A percentile compares a stretch with the other conserved stretches of the same genome.
Conservation (phyloP, 2,113 vertebrate genomes). For the Macrotis lagotis region DNA sequence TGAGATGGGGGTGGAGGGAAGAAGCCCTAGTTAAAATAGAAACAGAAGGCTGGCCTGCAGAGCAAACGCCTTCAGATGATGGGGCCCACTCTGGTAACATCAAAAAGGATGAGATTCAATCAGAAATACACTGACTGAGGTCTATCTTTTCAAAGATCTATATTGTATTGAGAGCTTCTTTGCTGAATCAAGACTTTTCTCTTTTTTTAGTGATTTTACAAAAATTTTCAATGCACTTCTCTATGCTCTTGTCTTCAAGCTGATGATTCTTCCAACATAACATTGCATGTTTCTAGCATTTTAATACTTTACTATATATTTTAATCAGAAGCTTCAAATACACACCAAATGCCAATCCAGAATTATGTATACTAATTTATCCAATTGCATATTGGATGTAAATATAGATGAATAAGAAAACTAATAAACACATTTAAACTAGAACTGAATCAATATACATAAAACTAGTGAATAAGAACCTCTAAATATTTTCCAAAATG, state of each 20-base stretch:
- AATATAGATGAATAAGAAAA: not conserved
- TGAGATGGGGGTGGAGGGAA: conserved; percentile 47
- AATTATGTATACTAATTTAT: conserved; percentile 23
- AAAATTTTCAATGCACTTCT: not conserved
- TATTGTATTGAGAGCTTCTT: not conserved
- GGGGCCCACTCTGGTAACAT: conserved; percentile 45
- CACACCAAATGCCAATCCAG: conserved; percentile 17
- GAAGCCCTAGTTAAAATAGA: conserved; percentile 56
- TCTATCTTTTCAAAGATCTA: not conserved
- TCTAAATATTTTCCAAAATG: not conserved
- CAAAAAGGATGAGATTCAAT: conserved; percentile 47
- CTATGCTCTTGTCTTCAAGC: not conserved
- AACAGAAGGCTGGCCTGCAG: conserved; percentile 29
- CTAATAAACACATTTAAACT: not conserved
- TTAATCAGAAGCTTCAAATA: not conserved
- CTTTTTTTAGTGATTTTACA: not conserved
- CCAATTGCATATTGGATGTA: conserved; percentile 29
- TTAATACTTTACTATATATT: not conserved
- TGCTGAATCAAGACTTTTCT: not conserved
- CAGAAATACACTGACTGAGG: not conserved
- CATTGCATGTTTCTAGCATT: not conserved
- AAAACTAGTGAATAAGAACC: not conserved
- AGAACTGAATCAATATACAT: not conserved
- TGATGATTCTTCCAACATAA: not conserved
- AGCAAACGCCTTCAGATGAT: conserved; percentile 53